Percentiles rank a stretch among this genome's conserved stretches.
phyloP scores from a whole-genome alignment of 2,888 invertebrate genomes.

The Tenthredo distinguenda region DNA sequence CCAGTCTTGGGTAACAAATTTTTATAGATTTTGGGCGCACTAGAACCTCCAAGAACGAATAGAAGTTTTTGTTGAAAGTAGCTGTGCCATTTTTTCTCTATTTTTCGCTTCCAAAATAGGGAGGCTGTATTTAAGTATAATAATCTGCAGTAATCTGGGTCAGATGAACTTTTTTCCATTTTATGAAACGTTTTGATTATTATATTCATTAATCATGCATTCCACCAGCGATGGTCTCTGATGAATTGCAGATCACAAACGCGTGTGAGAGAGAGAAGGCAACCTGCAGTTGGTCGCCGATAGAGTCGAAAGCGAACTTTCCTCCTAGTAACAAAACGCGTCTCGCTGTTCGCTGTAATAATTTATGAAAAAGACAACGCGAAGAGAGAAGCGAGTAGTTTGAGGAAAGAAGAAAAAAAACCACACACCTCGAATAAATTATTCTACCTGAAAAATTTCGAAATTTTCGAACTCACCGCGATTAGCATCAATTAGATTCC shows the following conservation, averaged over 20 bases:
- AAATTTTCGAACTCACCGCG: neutral
- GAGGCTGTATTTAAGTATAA: neutral
- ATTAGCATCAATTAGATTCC: neutral
- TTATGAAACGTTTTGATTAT: neutral
- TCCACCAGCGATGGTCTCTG: neutral
- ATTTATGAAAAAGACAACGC: constrained; percentile 41
- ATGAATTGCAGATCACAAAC: constrained; percentile 25
- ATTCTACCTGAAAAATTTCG: constrained; percentile 3
- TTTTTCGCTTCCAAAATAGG: constrained; percentile 16
- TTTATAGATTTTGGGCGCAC: neutral
- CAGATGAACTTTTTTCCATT: neutral
- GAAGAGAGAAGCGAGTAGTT: constrained; percentile 27
- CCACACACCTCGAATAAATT: constrained; percentile 11
- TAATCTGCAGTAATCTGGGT: neutral
- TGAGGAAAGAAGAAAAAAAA: neutral
- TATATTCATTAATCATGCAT: constrained; percentile 33
- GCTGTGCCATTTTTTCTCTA: neutral
- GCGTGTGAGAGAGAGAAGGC: constrained; percentile 7
- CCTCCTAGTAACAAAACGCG: constrained; percentile 46
- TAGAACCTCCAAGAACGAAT: neutral
- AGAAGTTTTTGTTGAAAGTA: neutral
- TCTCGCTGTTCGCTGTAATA: constrained; percentile 15
- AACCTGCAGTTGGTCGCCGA: constrained; percentile 29
- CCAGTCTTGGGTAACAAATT: constrained; percentile 83
- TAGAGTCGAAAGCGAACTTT: constrained; percentile 47